Evolutionary conservation across 2,888 invertebrate genomes (phyloP).

Genomic region (Sinelater perroti): DNA sequence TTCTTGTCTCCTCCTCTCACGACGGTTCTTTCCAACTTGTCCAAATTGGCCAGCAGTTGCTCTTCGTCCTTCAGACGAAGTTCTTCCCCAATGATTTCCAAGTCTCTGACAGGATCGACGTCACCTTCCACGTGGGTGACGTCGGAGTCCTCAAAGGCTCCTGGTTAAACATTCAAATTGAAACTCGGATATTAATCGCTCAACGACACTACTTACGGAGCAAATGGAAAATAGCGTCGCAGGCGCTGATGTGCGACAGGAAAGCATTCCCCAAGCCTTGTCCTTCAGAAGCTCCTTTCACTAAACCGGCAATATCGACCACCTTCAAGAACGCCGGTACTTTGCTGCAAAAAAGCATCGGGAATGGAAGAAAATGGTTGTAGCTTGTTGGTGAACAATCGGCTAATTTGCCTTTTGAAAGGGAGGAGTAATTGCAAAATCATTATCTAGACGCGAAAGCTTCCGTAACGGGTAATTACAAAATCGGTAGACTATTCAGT

Average conservation of each 20-base stretch:
- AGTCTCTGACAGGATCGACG: conserved; percentile 94
- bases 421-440: too few species aligned
- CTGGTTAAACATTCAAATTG: conserved; percentile 63
- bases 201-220: conserved; percentile 76
- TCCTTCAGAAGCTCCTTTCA: conserved; percentile 97
- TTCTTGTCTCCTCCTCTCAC: conserved; percentile 92
- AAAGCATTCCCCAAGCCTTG: conserved; percentile 99
- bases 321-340: conserved; percentile 98
- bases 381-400: too few species aligned
- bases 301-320: conserved; percentile 98
- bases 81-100: conserved; percentile 97
- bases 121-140: conserved; percentile 99
- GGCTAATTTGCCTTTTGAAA: too few species aligned
- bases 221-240: conserved; percentile 97
- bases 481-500: not conserved
- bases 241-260: conserved; percentile 97
- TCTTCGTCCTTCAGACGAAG: conserved; percentile 94
- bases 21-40: conserved; percentile 85
- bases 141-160: conserved; percentile 97
- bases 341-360: conserved; percentile 74
- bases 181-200: not conserved
- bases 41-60: conserved; percentile 80
- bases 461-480: conserved; percentile 2
- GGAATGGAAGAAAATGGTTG: not conserved
- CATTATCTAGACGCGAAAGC: too few species aligned